Evolutionary conservation across 1,140 invertebrate species (phyloP).

Genomic region (Goniozus legneri): DNA sequence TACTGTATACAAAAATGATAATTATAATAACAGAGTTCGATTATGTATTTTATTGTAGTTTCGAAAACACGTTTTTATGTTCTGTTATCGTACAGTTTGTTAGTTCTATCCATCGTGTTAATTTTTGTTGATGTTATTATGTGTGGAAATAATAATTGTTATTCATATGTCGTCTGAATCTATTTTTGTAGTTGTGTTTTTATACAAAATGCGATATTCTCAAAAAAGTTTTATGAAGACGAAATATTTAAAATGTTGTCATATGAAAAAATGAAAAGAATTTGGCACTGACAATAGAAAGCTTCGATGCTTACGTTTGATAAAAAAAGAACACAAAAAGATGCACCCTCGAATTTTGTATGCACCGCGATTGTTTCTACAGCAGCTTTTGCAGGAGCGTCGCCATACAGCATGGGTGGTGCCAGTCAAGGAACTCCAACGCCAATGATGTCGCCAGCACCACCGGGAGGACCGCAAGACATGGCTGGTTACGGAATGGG

Average conservation of each 20-base stretch:
- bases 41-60: too few species aligned
- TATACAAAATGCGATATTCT: too few species aligned
- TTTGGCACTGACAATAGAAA: not conserved
- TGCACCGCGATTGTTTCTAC: slow-evolving; percentile 56
- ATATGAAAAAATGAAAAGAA: not conserved
- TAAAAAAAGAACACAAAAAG: slow-evolving; percentile 26
- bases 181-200: too few species aligned
- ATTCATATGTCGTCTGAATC: too few species aligned
- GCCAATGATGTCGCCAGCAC: slow-evolving; percentile 90
- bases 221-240: too few species aligned
- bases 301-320: not conserved
- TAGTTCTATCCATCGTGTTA: too few species aligned
- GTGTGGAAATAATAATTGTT: too few species aligned
- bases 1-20: too few species aligned
- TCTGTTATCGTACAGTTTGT: too few species aligned
- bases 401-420: slow-evolving; percentile 85
- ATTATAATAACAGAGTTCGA: too few species aligned
- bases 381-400: slow-evolving; percentile 70
- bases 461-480: slow-evolving; percentile 70
- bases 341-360: slow-evolving; percentile 51
- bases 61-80: too few species aligned
- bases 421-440: slow-evolving; percentile 82
- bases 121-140: too few species aligned
- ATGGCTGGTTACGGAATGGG: slow-evolving; percentile 86
- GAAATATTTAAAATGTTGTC: not conserved